These are phyloP conservation scores for Romanogobio albipinnatus DNA, from an alignment of 2,113 vertebrate species.

Conservation along the genomic window DNA sequence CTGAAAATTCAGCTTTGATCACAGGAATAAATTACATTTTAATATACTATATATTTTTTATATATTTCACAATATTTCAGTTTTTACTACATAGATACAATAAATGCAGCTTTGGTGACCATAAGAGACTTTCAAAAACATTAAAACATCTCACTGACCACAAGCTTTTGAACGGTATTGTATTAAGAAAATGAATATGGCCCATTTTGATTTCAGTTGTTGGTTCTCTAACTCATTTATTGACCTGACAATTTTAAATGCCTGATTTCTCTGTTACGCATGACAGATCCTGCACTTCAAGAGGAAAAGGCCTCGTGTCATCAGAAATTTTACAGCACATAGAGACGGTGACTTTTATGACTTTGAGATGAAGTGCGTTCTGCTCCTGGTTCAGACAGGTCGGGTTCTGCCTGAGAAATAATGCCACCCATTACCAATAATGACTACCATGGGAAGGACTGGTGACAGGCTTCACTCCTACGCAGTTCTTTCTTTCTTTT, in stretches of 20 bases:
- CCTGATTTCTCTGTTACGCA: constrained; percentile 13
- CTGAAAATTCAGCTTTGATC: too few relatives aligned
- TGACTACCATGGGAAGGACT: constrained; percentile 14
- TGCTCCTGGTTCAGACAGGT: constrained; percentile 44
- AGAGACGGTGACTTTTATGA: constrained; percentile 45
- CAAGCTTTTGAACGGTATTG: background rate
- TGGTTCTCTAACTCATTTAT: background rate
- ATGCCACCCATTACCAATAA: constrained; percentile 44
- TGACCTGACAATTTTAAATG: background rate
- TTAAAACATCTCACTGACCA: too few relatives aligned
- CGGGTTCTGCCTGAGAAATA: constrained; percentile 31
- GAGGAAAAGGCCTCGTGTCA: constrained; percentile 42
- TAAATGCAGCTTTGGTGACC: background rate
- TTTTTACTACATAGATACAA: background rate
- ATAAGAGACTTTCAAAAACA: background rate
- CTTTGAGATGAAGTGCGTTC: constrained; percentile 51
- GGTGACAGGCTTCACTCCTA: constrained; percentile 26
- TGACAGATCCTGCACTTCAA: constrained; percentile 23
- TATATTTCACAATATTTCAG: background rate
- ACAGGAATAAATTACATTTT: background rate
- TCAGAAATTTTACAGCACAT: constrained; percentile 50
- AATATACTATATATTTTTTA: too few relatives aligned
- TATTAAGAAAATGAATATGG: background rate
- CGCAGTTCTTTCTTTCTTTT: background rate
- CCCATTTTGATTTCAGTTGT: background rate